Base-by-base conservation (phyloP, 2,888 invertebrate genomes). In the Meta bourneti region DNA sequence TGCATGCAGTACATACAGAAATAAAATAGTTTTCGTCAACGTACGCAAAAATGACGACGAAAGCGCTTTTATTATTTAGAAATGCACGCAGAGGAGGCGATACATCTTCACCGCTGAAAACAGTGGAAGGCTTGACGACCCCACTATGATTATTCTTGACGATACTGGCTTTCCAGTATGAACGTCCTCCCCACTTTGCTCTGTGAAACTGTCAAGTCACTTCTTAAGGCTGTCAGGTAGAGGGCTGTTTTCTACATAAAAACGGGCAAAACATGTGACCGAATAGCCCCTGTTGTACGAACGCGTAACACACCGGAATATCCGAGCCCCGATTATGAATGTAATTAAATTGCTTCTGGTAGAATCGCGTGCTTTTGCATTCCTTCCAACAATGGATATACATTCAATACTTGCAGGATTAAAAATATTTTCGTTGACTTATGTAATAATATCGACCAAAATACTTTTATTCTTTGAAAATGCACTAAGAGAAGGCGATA, bases 111-210 rank as follows among this genome's bases (percentile, higher is more conserved):
- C 70, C 16, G 20, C 72, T 19, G 34, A 34, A 34, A 4, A 34
- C 34, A 34, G 34, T 34, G 34, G 34, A 34, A 34, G 71, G 11
- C 54, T 70, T 52, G 85, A 70, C n/a, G 79, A 71, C 19, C 74
- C 90, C 48, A 70, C 61, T 72, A 84, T 79, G 84, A 90, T 90
- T 74, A 90, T 79, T 90, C 75, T 48, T 54, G 34, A 19, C 75
- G 70, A 81, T 90, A 75, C 80, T 81, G 90, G 85, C 85, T 90
- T 90, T 81, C 74, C 52, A 48, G 52, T 52, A n/a, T n/a, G n/a
- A 54, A 72, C 84, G n/a, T 51, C 51, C 51, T 51, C 54, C 72
- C 54, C 71, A 84, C 72, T 82, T 82, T 71, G 77, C 77, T 77
- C 49, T 54, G 77, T 77, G 19, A 51, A 78, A 80, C 80, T 80